Evolutionary conservation across 2,113 vertebrate species (phyloP), one percentile per base, ranked within the genome.

Genomic region (Argyrosomus japonicus): DNA sequence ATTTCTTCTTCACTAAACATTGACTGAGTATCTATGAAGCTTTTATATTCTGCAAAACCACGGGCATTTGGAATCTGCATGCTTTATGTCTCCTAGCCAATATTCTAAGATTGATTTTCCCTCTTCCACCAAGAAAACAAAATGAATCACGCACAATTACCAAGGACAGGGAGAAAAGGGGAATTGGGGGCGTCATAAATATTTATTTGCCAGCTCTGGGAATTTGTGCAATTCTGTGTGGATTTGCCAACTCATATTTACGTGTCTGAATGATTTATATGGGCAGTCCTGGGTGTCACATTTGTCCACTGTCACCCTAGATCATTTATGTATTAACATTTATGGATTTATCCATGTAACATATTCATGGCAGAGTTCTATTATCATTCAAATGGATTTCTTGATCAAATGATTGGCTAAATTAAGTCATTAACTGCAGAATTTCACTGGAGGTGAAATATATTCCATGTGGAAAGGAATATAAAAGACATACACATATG

Each of bases 191-290:
- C 62, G 14, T 92, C 94, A 95, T 96, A 93, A 95, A 95, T 95
- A 96, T 96, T 94, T 95, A 96, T 95, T 93, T 94, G 87, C 90
- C 77, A 77, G 87, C 72, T 48, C 75, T 87, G 89, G 76, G 91
- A 93, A 95, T 94, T 94, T 94, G 88, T 89, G 91, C 91, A 93
- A 94, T 94, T 94, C 92, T 89, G 75, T 90, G 92, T 92, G 81
- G 88, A 95, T 94, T 90, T 91, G 84, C 89, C 91, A 91, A 92
- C 91, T 95, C 91, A 93, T 92, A 93, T 94, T 95, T 95, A 94
- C 87, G 91, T 90, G 91, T 94, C 94, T 95, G 91, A 95, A 95
- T 95, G 94, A 95, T 96, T 95, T 91, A 95, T 95, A 85, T 75
- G 58, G 79, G 79, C 87, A 83, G 90, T 92, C 83, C 82, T 87